A percentile compares a stretch with the other conserved stretches of the same genome.
Evolutionary conservation across 2,888 invertebrate species (phyloP).

Genomic region (Meandrusa payeni): DNA sequence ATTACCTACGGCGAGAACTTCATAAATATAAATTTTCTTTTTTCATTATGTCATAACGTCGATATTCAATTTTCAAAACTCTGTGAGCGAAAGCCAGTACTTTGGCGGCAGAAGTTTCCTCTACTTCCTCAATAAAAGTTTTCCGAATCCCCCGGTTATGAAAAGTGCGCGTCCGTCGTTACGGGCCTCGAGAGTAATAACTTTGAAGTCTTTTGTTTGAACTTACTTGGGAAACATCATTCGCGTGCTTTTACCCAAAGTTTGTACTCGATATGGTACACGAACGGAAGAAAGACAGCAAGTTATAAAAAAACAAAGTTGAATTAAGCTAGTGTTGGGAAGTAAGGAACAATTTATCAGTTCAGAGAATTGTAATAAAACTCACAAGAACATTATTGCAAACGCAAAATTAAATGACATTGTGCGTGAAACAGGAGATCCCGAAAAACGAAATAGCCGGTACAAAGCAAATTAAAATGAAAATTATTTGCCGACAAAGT

Average conservation of each 20-base stretch:
- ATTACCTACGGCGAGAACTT: no score
- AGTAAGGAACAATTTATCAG: neutral
- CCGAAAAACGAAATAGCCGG: conserved; percentile 1
- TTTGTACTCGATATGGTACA: neutral
- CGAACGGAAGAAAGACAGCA: neutral
- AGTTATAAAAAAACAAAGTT: neutral
- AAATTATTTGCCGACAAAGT: conserved; percentile 16
- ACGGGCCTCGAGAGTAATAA: conserved; percentile 14
- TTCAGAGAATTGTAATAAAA: conserved; percentile 1
- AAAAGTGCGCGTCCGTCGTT: conserved; percentile 17
- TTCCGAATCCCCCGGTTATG: conserved; percentile 19
- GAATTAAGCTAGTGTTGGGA: neutral
- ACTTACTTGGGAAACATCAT: conserved; percentile 9
- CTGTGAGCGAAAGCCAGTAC: neutral
- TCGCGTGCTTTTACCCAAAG: conserved; percentile 1
- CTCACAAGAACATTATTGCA: neutral
- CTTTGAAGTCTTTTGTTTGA: conserved; percentile 13
- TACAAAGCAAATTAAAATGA: conserved; percentile 13
- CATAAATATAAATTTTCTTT: no score
- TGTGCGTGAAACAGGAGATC: neutral
- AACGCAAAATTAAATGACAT: neutral
- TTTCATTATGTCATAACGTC: neutral
- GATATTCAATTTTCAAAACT: conserved; percentile 2
- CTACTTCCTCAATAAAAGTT: conserved; percentile 26
- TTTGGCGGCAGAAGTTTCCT: conserved; percentile 12